Base-by-base conservation (phyloP, 2,888 invertebrate species). In the Monoplex corrugatus region DNA sequence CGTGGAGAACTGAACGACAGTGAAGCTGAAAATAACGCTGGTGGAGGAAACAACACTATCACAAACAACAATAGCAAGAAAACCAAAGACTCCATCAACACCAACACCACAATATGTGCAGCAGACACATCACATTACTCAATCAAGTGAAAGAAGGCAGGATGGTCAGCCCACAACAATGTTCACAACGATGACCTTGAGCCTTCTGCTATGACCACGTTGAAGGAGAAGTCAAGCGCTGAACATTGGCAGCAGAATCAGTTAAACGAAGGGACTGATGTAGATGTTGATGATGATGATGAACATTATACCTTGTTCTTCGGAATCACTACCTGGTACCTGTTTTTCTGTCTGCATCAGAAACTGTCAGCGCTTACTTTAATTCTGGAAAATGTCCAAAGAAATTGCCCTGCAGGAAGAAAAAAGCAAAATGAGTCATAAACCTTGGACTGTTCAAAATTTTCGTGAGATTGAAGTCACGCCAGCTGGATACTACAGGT, bases 321-420 rank as follows among this genome's bases (percentile, higher is more conserved):
- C 97, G 98, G 98, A 94, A 99, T 98, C 96, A 98, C 98, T 96
- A 98, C 98, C 95, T 99, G 99, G 99, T 96, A 96, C 96, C 97
- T 99, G 93, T 99, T 99, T 96, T 97, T 99, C 95, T 97, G 99
- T 93, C 97, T 99, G 92, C 99, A 99, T 96, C 98, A 98, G 91
- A 98, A 98, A 89, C 97, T 99, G 89, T 96, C 98, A 98, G 94
- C 97, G 99, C 89, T 97, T 99, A 91, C 97, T 97, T 23, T 97
- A 97, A 94, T 98, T 99, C 96, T 97, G 98, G 93, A 97, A 98
- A 89, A 97, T 98, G 85, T 98, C 96, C 2, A 93, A 93, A 89
- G 93, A 92, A 72, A 92, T 95, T 3, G 94, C 95, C 0, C 94
- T 95, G 83, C 95, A 96, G 88, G 95, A 95, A 68, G 93, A 93